These are phyloP conservation scores for Sanderia malayensis DNA, from an alignment of 30 jellyfish, hydroid and myxozoan genomes.

Conservation along the genomic window DNA sequence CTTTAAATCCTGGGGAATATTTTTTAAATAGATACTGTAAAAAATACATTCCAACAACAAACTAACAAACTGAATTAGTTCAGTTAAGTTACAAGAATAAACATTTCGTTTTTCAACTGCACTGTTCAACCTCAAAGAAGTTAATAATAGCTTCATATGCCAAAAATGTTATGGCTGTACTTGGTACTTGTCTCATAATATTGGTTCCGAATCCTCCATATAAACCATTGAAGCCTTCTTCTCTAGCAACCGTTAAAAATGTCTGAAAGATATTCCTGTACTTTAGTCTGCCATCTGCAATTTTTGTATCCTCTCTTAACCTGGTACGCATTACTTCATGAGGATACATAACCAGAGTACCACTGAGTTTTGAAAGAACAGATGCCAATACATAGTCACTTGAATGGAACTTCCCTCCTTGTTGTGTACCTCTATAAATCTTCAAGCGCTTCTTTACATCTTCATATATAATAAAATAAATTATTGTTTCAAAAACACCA, in stretches of 20 bases:
- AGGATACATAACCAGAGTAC: slow-evolving; percentile 74
- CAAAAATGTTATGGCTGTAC: slow-evolving; percentile 70
- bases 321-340: slow-evolving; percentile 94
- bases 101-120: no score
- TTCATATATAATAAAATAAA: slow-evolving; percentile 77
- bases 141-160: slow-evolving; percentile 70
- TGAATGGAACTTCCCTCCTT: slow-evolving; percentile 45
- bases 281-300: slow-evolving; percentile 52
- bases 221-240: slow-evolving; percentile 86
- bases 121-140: no score
- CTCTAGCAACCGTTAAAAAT: slow-evolving; percentile 57
- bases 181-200: slow-evolving; percentile 75
- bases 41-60: no score
- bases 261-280: slow-evolving; percentile 68
- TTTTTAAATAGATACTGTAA: no score
- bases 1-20: no score
- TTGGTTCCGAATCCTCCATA: slow-evolving; percentile 90
- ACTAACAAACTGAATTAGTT: no score
- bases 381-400: slow-evolving; percentile 58
- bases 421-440: slow-evolving; percentile 2
- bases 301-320: slow-evolving; percentile 65
- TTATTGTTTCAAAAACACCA: slow-evolving; percentile 79
- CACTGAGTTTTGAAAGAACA: slow-evolving; percentile 57
- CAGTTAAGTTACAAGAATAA: no score
- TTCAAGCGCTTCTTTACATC: slow-evolving; percentile 57